These are phyloP conservation scores for Drosophila nikananu DNA, from an alignment of 1,140 invertebrate genomes.

Conservation along the genomic window DNA sequence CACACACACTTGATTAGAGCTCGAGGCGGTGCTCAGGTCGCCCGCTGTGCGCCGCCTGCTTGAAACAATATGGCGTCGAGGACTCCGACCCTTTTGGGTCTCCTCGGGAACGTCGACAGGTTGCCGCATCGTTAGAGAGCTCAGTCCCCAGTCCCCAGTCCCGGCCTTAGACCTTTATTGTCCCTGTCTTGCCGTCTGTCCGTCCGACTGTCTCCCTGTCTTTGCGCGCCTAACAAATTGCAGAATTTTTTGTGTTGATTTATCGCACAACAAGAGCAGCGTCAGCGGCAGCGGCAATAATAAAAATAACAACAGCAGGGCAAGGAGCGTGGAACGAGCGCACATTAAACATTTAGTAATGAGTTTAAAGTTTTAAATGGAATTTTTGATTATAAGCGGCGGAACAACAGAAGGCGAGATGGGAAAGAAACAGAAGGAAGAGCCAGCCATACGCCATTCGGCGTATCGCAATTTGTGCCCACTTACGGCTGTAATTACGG, in stretches of 20 bases:
- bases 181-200: constrained; percentile 30
- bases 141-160: constrained; percentile 17
- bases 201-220: constrained; percentile 28
- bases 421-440: not conserved
- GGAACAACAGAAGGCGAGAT: constrained; percentile 3
- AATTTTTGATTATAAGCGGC: constrained; percentile 74
- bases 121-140: constrained; percentile 73
- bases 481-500: constrained; percentile 54
- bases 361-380: constrained; percentile 83
- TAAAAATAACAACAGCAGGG: constrained; percentile 35
- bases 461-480: constrained; percentile 49
- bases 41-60: constrained; percentile 75
- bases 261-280: constrained; percentile 42
- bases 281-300: constrained; percentile 38
- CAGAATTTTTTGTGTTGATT: constrained; percentile 66
- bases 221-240: constrained; percentile 75
- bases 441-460: constrained; percentile 18
- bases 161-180: constrained; percentile 50
- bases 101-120: constrained; percentile 69
- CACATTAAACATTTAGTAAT: constrained; percentile 82
- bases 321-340: constrained; percentile 56
- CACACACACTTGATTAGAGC: constrained; percentile 73
- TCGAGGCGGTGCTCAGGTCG: constrained; percentile 44
- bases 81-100: constrained; percentile 74
- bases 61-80: constrained; percentile 72